Evolutionary conservation across 2,113 vertebrate species (phyloP).

Genomic region (Corythaixoides concolor): DNA sequence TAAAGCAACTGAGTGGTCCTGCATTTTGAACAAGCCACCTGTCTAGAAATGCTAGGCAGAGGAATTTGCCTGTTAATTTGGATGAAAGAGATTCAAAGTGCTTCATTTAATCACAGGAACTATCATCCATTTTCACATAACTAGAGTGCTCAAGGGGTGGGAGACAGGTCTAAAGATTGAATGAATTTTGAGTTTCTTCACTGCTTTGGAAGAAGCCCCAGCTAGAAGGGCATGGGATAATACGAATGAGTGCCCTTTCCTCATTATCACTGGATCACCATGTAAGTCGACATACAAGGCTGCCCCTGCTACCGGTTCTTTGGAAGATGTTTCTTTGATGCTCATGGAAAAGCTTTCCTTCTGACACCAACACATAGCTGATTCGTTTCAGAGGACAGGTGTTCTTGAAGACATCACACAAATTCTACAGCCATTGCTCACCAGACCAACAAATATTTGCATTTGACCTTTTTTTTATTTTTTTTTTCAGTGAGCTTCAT

Average conservation of each 20-base stretch:
- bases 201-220: not conserved
- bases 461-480: not conserved
- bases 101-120: not conserved
- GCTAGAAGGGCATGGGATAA: not conserved
- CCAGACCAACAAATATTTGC: not conserved
- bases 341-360: not conserved
- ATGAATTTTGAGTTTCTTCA: not conserved
- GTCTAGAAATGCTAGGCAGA: not conserved
- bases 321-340: not conserved
- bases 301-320: not conserved
- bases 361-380: not conserved
- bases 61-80: not conserved
- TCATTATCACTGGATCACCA: not conserved
- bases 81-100: not conserved
- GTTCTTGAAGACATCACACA: not conserved
- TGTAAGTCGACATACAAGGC: not conserved
- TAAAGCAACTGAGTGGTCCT: not conserved
- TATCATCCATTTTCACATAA: not conserved
- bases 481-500: not conserved
- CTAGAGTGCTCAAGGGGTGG: not conserved
- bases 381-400: not conserved
- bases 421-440: not conserved
- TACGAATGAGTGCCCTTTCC: not conserved
- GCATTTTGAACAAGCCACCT: not conserved
- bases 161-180: not conserved